phyloP scores from a whole-genome alignment of 2,113 vertebrate species.

The Hippocampus barbouri region DNA sequence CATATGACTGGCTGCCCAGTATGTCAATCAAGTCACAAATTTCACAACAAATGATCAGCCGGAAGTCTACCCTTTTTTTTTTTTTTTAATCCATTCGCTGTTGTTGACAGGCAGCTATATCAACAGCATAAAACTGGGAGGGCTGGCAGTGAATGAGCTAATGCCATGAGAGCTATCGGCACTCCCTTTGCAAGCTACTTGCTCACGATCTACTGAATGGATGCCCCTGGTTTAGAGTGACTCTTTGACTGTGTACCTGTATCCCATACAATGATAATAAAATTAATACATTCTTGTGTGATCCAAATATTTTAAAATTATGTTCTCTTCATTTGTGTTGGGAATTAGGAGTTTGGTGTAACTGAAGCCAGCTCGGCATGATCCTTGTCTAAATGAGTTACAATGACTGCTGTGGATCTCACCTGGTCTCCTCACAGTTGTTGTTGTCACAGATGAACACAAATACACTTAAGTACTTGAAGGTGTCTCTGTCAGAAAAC shows the following conservation, averaged over 20 bases:
- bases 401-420: conserved; percentile 6
- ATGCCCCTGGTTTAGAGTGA: too few relatives aligned
- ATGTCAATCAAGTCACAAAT: too few relatives aligned
- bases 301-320: background rate
- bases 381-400: background rate
- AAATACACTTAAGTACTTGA: conserved; percentile 22
- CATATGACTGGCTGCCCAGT: too few relatives aligned
- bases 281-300: background rate
- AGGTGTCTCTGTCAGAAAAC: conserved; percentile 21
- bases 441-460: conserved; percentile 18
- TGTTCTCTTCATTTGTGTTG: background rate
- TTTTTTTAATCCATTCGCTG: too few relatives aligned
- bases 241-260: background rate
- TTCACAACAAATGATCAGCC: too few relatives aligned
- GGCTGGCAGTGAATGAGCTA: too few relatives aligned
- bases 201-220: too few relatives aligned
- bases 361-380: background rate
- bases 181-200: too few relatives aligned
- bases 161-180: too few relatives aligned
- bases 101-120: too few relatives aligned
- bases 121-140: too few relatives aligned
- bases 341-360: background rate
- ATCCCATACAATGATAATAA: background rate
- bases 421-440: conserved; percentile 51
- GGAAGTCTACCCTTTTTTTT: too few relatives aligned